These are phyloP conservation scores for Oncopeltus fasciatus DNA, from an alignment of 1,140 invertebrate species.

Conservation along the genomic window DNA sequence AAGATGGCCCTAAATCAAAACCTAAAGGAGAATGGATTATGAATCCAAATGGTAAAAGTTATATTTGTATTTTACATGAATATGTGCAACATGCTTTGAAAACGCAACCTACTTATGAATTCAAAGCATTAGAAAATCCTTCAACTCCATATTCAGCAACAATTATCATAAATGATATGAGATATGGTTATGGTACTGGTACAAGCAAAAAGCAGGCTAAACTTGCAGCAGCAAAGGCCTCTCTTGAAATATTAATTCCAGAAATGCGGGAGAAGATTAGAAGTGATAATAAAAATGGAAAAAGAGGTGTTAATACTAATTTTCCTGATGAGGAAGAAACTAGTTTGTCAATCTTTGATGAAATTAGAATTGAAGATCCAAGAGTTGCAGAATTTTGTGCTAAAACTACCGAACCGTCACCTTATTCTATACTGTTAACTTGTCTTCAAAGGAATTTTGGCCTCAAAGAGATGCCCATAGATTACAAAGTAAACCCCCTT, in stretches of 20 bases:
- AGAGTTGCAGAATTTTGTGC: slow-evolving; percentile 84
- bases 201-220: slow-evolving; percentile 92
- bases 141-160: slow-evolving; percentile 85
- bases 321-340: slow-evolving; percentile 7
- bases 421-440: slow-evolving; percentile 81
- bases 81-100: slow-evolving; percentile 88
- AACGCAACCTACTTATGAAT: slow-evolving; percentile 83
- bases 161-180: slow-evolving; percentile 78
- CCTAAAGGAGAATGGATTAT: slow-evolving; percentile 71
- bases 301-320: slow-evolving; percentile 1
- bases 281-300: slow-evolving; percentile 16
- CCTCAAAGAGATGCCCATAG: slow-evolving; percentile 72
- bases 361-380: slow-evolving; percentile 84
- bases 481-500: slow-evolving; percentile 73
- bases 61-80: slow-evolving; percentile 92
- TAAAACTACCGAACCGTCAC: slow-evolving; percentile 86
- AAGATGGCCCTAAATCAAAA: slow-evolving; percentile 31
- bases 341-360: slow-evolving; percentile 61
- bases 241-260: slow-evolving; percentile 84
- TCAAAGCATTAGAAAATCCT: slow-evolving; percentile 86
- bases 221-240: slow-evolving; percentile 74
- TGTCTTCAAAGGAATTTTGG: slow-evolving; percentile 87
- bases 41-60: slow-evolving; percentile 85
- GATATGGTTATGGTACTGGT: slow-evolving; percentile 83
- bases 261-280: slow-evolving; percentile 59